Evolutionary conservation across 2,113 vertebrate species (phyloP).

Genomic region (Etia nguti): DNA sequence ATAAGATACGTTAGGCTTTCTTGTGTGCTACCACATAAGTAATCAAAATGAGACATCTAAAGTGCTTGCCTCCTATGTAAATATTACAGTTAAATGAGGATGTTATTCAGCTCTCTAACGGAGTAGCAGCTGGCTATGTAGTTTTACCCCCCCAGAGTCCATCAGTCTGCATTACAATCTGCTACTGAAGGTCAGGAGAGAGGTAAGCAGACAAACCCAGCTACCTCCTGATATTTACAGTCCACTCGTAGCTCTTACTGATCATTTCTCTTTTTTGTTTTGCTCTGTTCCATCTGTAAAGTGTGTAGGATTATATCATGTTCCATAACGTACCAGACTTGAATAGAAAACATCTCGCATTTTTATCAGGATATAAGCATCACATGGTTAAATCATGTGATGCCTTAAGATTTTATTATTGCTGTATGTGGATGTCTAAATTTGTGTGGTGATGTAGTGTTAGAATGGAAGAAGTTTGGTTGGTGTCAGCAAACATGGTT

Average conservation of each 20-base stretch:
- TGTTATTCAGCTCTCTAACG: neutral
- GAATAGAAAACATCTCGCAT: neutral
- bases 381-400: neutral
- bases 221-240: neutral
- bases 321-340: neutral
- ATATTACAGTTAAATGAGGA: neutral
- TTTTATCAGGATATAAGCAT: neutral
- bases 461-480: neutral
- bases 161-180: constrained; percentile 4
- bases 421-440: neutral
- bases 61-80: neutral
- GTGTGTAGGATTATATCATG: neutral
- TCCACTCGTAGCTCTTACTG: neutral
- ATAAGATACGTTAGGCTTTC: neutral
- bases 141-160: neutral
- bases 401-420: neutral
- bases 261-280: neutral
- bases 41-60: neutral
- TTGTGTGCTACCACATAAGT: neutral
- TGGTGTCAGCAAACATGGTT: neutral
- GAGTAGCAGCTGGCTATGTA: neutral
- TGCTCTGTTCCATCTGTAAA: neutral
- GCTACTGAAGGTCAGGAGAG: constrained; percentile 17
- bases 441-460: neutral
- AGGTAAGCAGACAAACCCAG: neutral